phyloP scores from a whole-genome alignment of 1,140 invertebrate species.

The Brachionus asplanchnoidis region DNA sequence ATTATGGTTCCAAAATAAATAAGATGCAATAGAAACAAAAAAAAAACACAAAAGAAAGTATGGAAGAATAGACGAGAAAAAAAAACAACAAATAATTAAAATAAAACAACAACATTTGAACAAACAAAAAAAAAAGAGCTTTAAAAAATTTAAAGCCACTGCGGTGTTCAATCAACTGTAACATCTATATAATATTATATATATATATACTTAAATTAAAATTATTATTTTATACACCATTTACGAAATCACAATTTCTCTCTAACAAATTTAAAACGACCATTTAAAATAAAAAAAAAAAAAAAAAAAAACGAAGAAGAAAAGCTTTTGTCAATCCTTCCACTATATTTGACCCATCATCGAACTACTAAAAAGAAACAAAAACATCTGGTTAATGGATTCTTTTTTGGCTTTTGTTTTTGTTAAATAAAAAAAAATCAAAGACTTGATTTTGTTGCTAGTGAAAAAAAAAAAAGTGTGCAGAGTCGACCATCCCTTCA shows the following conservation, averaged over 20 bases:
- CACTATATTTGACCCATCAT: neutral
- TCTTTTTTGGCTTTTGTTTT: neutral
- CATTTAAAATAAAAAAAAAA: neutral
- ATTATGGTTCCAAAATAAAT: conserved; percentile 9
- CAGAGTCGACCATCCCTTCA: too few species aligned
- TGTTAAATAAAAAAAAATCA: too few species aligned
- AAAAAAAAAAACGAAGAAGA: too few species aligned
- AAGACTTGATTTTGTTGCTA: too few species aligned
- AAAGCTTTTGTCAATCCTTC: too few species aligned
- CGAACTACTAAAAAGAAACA: neutral
- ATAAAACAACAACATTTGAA: neutral
- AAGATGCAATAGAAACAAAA: neutral
- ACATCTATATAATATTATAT: neutral
- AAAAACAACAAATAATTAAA: neutral
- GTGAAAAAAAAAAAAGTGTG: too few species aligned
- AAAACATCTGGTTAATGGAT: conserved; percentile 13
- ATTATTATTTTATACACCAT: neutral
- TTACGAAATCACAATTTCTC: neutral
- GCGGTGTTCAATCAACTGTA: neutral
- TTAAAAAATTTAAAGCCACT: neutral
- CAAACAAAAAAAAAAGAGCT: neutral
- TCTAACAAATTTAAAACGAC: neutral
- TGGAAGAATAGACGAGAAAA: too few species aligned
- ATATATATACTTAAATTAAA: neutral
- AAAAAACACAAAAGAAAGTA: neutral